These are phyloP conservation scores for Columba livia DNA, from an alignment of 2,113 vertebrate species.

Conservation along the genomic window DNA sequence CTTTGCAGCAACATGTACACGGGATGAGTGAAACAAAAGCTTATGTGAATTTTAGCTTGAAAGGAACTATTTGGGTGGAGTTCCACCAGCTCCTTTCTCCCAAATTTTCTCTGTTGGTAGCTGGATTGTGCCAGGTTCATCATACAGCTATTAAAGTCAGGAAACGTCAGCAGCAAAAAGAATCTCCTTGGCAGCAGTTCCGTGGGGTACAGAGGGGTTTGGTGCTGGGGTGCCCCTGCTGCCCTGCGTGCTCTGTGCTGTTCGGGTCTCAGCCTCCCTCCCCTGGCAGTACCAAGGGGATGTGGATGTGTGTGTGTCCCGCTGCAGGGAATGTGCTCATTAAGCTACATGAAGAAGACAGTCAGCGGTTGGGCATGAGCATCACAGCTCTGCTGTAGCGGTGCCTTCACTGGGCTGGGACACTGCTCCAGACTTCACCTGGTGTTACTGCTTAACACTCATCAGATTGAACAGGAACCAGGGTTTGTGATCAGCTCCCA, in stretches of 20 bases:
- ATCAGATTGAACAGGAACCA: not conserved
- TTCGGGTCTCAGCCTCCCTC: not conserved
- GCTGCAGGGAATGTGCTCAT: not conserved
- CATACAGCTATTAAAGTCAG: not conserved
- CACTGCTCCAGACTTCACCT: not conserved
- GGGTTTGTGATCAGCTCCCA: not conserved
- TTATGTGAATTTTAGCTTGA: not conserved
- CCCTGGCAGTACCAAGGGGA: not conserved
- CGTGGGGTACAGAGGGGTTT: not conserved
- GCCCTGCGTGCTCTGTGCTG: not conserved
- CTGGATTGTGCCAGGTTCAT: not conserved
- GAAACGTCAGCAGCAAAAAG: not conserved
- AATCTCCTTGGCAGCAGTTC: not conserved
- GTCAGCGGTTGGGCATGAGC: not conserved
- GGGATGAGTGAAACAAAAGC: not conserved
- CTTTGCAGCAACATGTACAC: not conserved
- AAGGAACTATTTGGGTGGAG: not conserved
- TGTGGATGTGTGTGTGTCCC: accelerated
- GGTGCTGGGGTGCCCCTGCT: not conserved
- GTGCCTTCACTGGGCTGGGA: not conserved
- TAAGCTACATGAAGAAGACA: accelerated
- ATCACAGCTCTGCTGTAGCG: not conserved
- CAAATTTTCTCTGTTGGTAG: not conserved
- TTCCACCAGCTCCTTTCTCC: not conserved
- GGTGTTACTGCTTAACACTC: not conserved